A percentile compares a stretch with the other conserved stretches of the same genome.
Conservation (phyloP, 2,797 vertebrate species). For the Pachyuromys duprasi region DNA sequence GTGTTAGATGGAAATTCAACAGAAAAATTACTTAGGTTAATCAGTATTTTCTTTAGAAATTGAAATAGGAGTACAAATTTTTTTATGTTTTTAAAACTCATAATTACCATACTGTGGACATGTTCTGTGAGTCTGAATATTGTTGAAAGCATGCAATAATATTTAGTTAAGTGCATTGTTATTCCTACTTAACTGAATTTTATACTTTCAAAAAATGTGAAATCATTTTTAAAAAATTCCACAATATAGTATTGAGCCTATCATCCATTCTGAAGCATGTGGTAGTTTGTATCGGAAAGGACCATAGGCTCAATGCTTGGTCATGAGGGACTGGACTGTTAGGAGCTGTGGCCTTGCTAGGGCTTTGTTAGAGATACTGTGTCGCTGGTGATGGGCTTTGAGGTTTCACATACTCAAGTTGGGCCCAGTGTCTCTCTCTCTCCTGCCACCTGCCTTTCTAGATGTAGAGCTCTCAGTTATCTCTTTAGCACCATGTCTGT, state of each 20-base stretch:
- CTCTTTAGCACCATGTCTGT: neutral
- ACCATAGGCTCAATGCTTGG: neutral
- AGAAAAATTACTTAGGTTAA: neutral
- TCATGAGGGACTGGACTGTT: too few relatives aligned
- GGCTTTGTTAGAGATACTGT: neutral
- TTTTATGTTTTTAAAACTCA: neutral
- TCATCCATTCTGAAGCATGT: neutral
- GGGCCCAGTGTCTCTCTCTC: too few relatives aligned
- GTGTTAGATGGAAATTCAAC: neutral
- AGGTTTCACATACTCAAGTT: neutral
- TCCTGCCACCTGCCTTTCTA: too few relatives aligned
- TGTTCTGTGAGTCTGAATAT: neutral
- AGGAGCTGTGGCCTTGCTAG: neutral
- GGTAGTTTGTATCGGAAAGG: neutral
- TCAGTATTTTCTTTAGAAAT: neutral
- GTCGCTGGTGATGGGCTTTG: too few relatives aligned
- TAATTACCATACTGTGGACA: neutral
- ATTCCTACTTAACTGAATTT: neutral
- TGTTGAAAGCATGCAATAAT: neutral
- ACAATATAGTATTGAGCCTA: neutral
- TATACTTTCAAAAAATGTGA: neutral
- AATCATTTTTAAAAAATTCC: neutral
- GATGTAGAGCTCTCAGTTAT: neutral
- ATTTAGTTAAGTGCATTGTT: neutral
- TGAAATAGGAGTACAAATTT: neutral